These are phyloP conservation scores for Gonatopus flavifemur DNA, from an alignment of 1,140 invertebrate species.

Conservation along the genomic window DNA sequence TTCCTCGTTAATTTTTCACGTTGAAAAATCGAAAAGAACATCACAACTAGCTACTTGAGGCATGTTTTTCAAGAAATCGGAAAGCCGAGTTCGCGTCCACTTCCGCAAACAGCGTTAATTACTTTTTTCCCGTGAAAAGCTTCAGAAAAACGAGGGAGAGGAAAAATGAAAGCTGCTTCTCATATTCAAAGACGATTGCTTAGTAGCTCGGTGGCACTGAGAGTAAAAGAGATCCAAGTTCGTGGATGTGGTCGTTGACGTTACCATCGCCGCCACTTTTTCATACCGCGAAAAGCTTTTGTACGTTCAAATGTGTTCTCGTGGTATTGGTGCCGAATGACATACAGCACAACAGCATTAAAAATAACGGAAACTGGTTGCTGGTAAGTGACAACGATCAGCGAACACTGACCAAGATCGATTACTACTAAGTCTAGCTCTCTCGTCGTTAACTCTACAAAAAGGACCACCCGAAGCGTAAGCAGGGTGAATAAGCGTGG, in stretches of 20 bases:
- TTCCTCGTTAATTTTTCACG: neutral
- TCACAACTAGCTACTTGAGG: too few species aligned
- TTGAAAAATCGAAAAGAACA: neutral
- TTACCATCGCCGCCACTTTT: neutral
- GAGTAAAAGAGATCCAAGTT: too few species aligned
- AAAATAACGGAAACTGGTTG: too few species aligned
- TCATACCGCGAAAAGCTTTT: slow-evolving; percentile 8
- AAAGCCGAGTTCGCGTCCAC: neutral
- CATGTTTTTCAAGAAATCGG: too few species aligned
- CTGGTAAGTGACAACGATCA: slow-evolving; percentile 14
- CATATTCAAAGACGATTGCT: slow-evolving; percentile 14
- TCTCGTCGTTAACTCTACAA: slow-evolving; percentile 29
- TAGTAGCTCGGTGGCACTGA: too few species aligned
- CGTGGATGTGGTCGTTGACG: too few species aligned
- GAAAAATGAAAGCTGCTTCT: neutral
- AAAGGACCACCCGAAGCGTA: slow-evolving; percentile 15
- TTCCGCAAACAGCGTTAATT: slow-evolving; percentile 2
- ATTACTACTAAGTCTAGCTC: slow-evolving; percentile 26
- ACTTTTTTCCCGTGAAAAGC: neutral
- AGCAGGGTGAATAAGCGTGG: too few species aligned
- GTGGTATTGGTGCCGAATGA: too few species aligned
- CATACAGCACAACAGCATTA: too few species aligned
- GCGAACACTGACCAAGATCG: slow-evolving; percentile 33
- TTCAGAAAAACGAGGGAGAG: neutral
- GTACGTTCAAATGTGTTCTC: too few species aligned